Evolutionary conservation across 2,888 invertebrate species (phyloP).

Genomic region (Drosophila melanosoma): DNA sequence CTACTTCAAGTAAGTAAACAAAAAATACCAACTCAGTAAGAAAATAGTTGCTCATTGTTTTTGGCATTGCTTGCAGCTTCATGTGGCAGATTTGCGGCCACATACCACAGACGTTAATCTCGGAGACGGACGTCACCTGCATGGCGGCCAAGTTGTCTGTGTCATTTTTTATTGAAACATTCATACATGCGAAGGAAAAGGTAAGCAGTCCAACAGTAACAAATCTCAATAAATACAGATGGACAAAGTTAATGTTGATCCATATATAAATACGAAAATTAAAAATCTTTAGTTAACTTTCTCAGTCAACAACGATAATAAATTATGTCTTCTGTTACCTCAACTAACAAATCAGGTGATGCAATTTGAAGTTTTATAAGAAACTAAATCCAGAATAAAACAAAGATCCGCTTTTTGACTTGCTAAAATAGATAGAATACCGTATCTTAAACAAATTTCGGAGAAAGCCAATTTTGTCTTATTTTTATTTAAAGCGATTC

Average conservation of each 20-base stretch:
- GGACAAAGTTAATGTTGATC: background rate
- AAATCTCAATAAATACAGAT: background rate
- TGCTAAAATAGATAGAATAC: background rate
- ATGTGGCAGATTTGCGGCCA: slow-evolving; percentile 98
- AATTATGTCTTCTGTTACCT: background rate
- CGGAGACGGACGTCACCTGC: slow-evolving; percentile 92
- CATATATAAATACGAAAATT: background rate
- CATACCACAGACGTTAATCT: slow-evolving; percentile 94
- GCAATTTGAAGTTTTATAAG: background rate
- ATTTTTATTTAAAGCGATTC: background rate
- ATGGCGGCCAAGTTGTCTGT: slow-evolving; percentile 95
- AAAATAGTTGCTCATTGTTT: background rate
- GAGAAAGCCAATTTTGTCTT: background rate
- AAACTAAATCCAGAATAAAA: too few species aligned
- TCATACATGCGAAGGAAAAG: slow-evolving; percentile 98
- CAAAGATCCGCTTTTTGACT: too few species aligned
- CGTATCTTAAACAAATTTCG: background rate
- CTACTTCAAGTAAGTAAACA: slow-evolving; percentile 92
- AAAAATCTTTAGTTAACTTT: background rate
- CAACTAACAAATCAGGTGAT: background rate
- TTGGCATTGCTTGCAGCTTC: slow-evolving; percentile 88
- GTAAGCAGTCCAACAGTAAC: slow-evolving; percentile 83
- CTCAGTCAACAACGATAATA: background rate
- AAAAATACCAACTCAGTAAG: background rate
- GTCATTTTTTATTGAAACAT: slow-evolving; percentile 97